phyloP scores from a whole-genome alignment of 2,113 vertebrate species.

The Zosterops hypoxanthus region DNA sequence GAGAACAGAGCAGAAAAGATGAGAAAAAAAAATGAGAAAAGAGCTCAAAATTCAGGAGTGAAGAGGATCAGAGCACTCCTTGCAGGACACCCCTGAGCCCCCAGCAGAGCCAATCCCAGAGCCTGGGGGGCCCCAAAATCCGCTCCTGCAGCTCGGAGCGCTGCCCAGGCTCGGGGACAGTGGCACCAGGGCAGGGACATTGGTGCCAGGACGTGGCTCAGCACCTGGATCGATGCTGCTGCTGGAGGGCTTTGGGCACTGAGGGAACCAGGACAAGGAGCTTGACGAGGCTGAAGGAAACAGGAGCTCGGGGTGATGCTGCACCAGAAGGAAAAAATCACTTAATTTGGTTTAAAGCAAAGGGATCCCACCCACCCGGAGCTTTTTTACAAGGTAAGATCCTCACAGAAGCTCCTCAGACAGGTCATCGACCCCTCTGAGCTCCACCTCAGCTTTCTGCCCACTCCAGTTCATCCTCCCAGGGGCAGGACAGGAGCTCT shows the following conservation, averaged over 20 bases:
- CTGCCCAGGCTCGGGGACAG: neutral
- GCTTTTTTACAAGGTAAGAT: neutral
- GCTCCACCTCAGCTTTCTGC: neutral
- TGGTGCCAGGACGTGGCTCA: neutral
- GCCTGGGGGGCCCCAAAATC: neutral
- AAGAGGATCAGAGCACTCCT: neutral
- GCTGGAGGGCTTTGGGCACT: neutral
- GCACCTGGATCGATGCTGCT: neutral
- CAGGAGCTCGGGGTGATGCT: neutral
- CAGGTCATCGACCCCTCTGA: neutral
- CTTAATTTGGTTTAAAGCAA: neutral
- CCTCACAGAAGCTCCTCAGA: neutral
- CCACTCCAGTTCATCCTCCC: neutral
- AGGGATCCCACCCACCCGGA: neutral
- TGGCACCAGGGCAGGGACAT: accelerated
- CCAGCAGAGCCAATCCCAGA: neutral
- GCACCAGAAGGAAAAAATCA: neutral
- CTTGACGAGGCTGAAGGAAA: neutral
- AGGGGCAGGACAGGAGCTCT: neutral
- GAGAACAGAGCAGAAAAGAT: neutral
- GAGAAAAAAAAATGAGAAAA: too few relatives aligned
- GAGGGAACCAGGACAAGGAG: neutral
- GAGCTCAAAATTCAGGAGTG: neutral
- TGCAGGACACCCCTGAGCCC: neutral
- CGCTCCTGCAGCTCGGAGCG: neutral